Evolutionary conservation across 2,888 invertebrate species (phyloP), one percentile per base, ranked within the genome.

Genomic region (Endotricha flammealis): DNA sequence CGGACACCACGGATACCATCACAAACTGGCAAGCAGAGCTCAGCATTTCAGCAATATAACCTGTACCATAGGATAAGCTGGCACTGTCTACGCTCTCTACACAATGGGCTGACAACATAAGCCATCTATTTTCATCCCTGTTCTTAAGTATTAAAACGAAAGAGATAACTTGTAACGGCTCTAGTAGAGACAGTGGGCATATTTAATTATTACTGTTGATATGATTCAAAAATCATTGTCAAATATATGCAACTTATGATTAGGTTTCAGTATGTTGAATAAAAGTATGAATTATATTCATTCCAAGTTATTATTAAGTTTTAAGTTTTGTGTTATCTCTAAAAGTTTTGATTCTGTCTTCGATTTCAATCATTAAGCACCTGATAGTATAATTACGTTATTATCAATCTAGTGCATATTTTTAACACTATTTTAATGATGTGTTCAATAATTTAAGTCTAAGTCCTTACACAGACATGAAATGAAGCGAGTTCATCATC

Each of bases 391-490:
- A 47, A 36, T 17, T 22, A 29, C 36, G 30, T 42, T 36, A 35
- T 33, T 34, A 46, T 31, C 34, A 35, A 33, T 42, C 24, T 36
- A 29, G 35, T 29, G 29, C 36, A 23, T 32, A 33, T 45, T 35
- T 34, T 34, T 35, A 36, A 38, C 39, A 41, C 20, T 42, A 45
- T 43, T 37, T 44, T 48, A 44, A 49, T 45, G 27, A 53, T 56
- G 52, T 59, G 53, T 59, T 55, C 57, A 55, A 39, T 58, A 50
- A 52, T 47, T 42, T 58, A 52, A 49, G 49, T 29, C n/a, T n/a
- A n/a, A n/a, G n/a, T n/a, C n/a, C n/a, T n/a, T n/a, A n/a, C n/a
- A n/a, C n/a, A n/a, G n/a, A n/a, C n/a, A n/a, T n/a, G n/a, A n/a
- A n/a, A n/a, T n/a, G n/a, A n/a, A n/a, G n/a, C n/a, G n/a, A n/a